These are phyloP conservation scores for Metacarcinus magister DNA, from an alignment of 2,888 invertebrate species.

Conservation along the genomic window DNA sequence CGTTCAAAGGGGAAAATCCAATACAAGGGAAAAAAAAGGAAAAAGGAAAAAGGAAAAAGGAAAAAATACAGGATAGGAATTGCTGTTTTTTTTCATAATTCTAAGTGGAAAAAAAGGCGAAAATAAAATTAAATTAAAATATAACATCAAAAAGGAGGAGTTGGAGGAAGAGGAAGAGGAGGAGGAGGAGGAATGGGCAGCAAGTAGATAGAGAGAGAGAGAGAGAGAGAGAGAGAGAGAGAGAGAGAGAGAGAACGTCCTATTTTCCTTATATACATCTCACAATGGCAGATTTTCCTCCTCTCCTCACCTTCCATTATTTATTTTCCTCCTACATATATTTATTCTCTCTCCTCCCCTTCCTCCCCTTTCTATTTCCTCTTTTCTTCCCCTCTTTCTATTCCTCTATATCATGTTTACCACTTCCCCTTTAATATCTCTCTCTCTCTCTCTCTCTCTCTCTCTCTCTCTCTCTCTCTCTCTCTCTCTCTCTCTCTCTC, in stretches of 20 bases:
- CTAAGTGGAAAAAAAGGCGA: no score
- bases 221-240: slow-evolving; percentile 28
- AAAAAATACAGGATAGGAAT: no score
- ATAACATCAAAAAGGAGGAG: background rate
- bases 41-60: no score
- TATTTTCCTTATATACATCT: background rate
- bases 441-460: no score
- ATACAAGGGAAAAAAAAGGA: no score
- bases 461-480: background rate
- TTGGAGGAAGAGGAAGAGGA: background rate
- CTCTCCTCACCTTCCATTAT: background rate
- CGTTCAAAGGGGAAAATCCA: no score
- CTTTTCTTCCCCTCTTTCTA: background rate
- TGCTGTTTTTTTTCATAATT: no score
- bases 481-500: background rate
- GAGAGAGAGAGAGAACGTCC: slow-evolving; percentile 38
- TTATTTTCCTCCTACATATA: background rate
- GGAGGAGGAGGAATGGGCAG: background rate
- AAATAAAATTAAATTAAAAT: no score
- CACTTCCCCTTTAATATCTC: no score
- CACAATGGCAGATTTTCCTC: background rate
- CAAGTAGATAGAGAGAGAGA: background rate
- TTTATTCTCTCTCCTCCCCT: no score
- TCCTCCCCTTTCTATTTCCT: background rate
- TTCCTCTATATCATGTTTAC: background rate